Evolutionary conservation across 1,140 invertebrate species (phyloP), one percentile per base, ranked within the genome.

Genomic region (Palaemon carinicauda): DNA sequence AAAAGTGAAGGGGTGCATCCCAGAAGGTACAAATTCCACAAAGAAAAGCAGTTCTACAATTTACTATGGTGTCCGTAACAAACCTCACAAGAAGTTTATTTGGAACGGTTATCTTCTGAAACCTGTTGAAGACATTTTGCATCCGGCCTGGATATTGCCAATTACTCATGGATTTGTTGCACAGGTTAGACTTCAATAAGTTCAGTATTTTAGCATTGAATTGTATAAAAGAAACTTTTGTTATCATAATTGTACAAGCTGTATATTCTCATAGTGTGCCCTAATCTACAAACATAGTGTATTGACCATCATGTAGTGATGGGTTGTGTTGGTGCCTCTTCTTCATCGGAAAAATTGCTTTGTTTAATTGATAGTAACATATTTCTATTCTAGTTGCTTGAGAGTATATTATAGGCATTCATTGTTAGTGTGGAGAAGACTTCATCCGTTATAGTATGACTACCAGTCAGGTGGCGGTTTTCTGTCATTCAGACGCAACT

Each of bases 121-220:
- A 69, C 93, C 94, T 19, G 94, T 95, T 88, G 94, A 95, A 90
- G 94, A 94, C 31, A 93, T 95, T 75, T 92, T 98, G 56, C 96
- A 98, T 91, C 94, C 95, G 31, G 97, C 99, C 92, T 99, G 98
- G 98, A 94, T 98, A 51, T 91, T 99, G 5, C 96, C 97, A 90
- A 94, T 99, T n/a, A 97, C 95, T 19, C 98, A 99, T 92, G 98
- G 98, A n/a, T 99, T 98, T 91, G 94, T 99, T 31, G 92, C 92
- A 31, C 93, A 94, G 89, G 91, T 91, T 29, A 92, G 91, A 7
- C 41, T 27, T n/a, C 1, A 12, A 31, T 54, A 10, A 54, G 29
- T 78, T 52, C 27, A 29, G 74, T 73, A 73, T 9, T 73, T 10
- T 1, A 29, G 33, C 27, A 29, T 73, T 14, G 1, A 1, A 74